phyloP scores from a whole-genome alignment of 2,888 invertebrate species.

The Metalampra italica region DNA sequence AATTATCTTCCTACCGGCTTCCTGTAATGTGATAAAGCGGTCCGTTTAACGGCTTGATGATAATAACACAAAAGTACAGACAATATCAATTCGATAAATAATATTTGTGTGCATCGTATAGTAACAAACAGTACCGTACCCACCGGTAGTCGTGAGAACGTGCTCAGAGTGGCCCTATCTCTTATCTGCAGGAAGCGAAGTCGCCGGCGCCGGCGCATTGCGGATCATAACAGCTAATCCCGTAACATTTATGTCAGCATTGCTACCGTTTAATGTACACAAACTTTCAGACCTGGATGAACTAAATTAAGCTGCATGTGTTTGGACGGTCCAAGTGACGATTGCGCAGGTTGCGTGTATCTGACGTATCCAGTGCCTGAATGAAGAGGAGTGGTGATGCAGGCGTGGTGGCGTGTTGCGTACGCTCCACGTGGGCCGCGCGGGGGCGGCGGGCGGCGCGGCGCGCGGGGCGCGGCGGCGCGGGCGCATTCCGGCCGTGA shows the following conservation, averaged over 20 bases:
- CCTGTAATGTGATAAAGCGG: slow-evolving; percentile 41
- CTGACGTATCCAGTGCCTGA: slow-evolving; percentile 48
- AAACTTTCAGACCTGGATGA: slow-evolving; percentile 14
- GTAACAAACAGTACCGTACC: slow-evolving; percentile 4
- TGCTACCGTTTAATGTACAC: slow-evolving; percentile 13
- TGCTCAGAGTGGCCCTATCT: slow-evolving; percentile 43
- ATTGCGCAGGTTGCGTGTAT: slow-evolving; percentile 24
- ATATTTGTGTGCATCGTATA: background rate
- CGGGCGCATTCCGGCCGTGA: slow-evolving; percentile 74
- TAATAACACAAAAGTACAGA: slow-evolving; percentile 7
- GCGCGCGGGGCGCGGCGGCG: slow-evolving; percentile 35
- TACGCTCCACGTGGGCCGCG: slow-evolving; percentile 62
- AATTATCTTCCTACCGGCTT: slow-evolving; percentile 43
- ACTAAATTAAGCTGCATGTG: slow-evolving; percentile 9
- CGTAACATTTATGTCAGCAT: slow-evolving; percentile 39
- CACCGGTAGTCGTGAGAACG: slow-evolving; percentile 45
- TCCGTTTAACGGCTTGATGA: slow-evolving; percentile 37
- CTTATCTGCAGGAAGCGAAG: slow-evolving; percentile 70
- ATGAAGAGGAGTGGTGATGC: slow-evolving; percentile 45
- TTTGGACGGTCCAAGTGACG: slow-evolving; percentile 10
- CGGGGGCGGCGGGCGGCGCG: slow-evolving; percentile 19
- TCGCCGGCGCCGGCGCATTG: slow-evolving; percentile 53
- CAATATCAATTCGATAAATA: background rate
- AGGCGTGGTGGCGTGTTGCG: slow-evolving; percentile 43
- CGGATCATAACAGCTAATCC: slow-evolving; percentile 54